phyloP scores from a whole-genome alignment of 2,113 vertebrate species.

The Neolamprologus falcicula region DNA sequence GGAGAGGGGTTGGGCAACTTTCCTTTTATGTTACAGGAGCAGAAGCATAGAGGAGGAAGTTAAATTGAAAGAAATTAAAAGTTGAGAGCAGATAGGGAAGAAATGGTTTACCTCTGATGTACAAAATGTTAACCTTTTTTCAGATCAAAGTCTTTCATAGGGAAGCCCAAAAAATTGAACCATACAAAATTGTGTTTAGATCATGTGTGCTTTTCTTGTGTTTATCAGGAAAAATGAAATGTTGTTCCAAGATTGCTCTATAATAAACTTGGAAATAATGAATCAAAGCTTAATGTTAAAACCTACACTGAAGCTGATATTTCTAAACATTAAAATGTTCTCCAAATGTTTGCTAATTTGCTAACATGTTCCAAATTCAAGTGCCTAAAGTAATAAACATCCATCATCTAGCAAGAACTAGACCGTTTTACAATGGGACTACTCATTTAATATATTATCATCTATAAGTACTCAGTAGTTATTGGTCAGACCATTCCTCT shows the following conservation, averaged over 20 bases:
- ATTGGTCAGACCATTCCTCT: not conserved
- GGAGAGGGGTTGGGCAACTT: conserved; percentile 8
- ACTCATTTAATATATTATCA: not conserved
- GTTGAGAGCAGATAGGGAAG: conserved; percentile 3
- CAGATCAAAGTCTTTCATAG: conserved; percentile 27
- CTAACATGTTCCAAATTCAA: not conserved
- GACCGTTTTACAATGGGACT: not conserved
- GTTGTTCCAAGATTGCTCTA: not conserved
- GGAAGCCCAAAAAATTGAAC: not conserved
- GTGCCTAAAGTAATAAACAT: not conserved
- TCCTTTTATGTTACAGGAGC: conserved; percentile 39
- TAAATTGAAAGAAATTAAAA: conserved; percentile 48
- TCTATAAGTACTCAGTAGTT: not conserved
- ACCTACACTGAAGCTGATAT: not conserved
- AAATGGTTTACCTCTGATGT: conserved; percentile 21
- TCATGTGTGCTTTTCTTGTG: not conserved
- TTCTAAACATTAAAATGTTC: not conserved
- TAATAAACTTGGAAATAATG: not conserved
- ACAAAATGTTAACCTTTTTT: conserved; percentile 33
- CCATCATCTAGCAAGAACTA: not conserved
- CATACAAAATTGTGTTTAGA: not conserved
- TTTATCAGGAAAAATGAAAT: not conserved
- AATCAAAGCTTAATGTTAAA: not conserved
- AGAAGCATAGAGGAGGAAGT: not conserved
- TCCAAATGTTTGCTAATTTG: not conserved